Base-by-base conservation (phyloP, 92 coral and sea anemone genomes). In the Phenganax marumi region DNA sequence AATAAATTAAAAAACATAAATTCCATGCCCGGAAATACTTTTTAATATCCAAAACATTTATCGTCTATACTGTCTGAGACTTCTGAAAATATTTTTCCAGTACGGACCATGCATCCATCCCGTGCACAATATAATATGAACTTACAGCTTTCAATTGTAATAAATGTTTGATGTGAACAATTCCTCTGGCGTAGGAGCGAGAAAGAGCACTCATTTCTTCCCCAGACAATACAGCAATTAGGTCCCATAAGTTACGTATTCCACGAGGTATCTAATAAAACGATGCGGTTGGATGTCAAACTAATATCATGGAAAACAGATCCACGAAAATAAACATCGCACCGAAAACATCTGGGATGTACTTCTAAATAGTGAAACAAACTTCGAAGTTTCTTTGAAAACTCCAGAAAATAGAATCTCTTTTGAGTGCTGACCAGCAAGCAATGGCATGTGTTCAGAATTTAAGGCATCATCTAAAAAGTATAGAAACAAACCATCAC, bases 241-340 rank as follows among this genome's bases (percentile, higher is more conserved):
- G 84, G 74, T 95, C 97, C 98, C 98, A 95, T 50, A 95, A 80
- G 82, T 95, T 95, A 72, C 85, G 81, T 60, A 90, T 89, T 52
- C 98, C 98, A 86, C 92, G 91, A 9, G 98, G 98, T 62, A 92
- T 92, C 98, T 95, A 23, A n/a, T n/a, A n/a, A n/a, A n/a, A n/a
- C n/a, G n/a, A n/a, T n/a, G n/a, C n/a, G n/a, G n/a, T n/a, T n/a
- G 3, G 48, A 72, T 39, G 46, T 46, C 74, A 60, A 54, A 17
- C 71, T 16, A 18, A 75, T 26, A 47, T 68, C 50, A 16, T 14
- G 7, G 50, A 6, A 25, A 25, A 16, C 52, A 22, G n/a, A 39
- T 12, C 12, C 6, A 16, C 12, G 46, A 70, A 70, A 70, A 70
- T 17, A 16, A 70, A 73, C 17, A 16, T 16, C 82, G n/a, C 61